A percentile compares a stretch with the other conserved stretches of the same genome.
phyloP scores from a whole-genome alignment of 2,113 vertebrate species.

The Erinaceus europaeus region DNA sequence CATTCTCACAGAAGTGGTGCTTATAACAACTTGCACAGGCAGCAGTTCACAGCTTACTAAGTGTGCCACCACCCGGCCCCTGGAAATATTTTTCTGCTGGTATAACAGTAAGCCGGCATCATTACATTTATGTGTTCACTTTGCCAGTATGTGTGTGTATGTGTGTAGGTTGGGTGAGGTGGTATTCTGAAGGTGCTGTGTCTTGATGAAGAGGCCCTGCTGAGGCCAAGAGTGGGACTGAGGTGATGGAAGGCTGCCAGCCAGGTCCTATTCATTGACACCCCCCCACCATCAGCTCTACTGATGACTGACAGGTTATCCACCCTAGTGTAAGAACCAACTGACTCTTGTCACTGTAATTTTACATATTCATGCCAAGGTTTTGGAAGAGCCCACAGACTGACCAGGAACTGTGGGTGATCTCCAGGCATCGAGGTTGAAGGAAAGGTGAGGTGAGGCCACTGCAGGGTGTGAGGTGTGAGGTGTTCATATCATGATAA shows the following conservation, averaged over 20 bases:
- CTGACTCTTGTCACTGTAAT: neutral
- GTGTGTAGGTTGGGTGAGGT: neutral
- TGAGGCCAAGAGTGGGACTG: neutral
- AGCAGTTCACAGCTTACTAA: neutral
- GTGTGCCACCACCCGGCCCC: neutral
- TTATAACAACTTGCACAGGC: constrained; percentile 47
- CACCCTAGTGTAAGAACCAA: neutral
- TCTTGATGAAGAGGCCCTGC: neutral
- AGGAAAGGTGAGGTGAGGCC: no score
- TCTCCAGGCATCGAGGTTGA: neutral
- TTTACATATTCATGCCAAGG: neutral
- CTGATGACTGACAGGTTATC: neutral
- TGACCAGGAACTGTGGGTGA: neutral
- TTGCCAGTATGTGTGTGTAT: neutral
- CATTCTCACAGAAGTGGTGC: constrained; percentile 30
- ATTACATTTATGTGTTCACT: neutral
- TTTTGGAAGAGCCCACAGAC: neutral
- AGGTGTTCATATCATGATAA: no score
- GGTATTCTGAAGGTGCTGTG: neutral
- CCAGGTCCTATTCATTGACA: neutral
- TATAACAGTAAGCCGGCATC: neutral
- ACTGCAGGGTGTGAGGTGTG: neutral
- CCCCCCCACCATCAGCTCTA: neutral
- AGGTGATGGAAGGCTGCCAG: neutral
- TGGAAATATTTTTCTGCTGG: constrained; percentile 2